A percentile compares a stretch with the other conserved stretches of the same genome.
Conservation (phyloP, 2,888 invertebrate species). For the Synergus gifuensis region DNA sequence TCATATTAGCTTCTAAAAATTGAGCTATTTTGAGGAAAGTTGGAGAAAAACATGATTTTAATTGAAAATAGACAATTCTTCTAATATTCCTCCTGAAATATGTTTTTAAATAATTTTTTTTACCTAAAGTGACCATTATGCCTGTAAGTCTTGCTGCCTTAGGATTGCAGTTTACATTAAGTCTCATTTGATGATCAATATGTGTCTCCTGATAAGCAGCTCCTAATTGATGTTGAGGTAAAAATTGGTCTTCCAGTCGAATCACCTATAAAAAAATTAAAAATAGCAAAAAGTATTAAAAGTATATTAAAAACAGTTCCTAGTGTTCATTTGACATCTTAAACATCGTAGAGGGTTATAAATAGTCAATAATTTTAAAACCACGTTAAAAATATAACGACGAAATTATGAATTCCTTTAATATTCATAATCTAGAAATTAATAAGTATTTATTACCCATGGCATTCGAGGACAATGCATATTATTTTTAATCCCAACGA, state of each 20-base stretch:
- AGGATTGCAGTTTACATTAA: slow-evolving; percentile 59
- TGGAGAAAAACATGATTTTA: background rate
- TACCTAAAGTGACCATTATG: slow-evolving; percentile 81
- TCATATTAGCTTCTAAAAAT: background rate
- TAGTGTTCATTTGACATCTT: background rate
- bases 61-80: background rate
- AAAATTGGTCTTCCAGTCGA: background rate
- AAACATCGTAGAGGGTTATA: background rate
- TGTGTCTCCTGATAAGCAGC: slow-evolving; percentile 59
- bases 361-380: background rate
- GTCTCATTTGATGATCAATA: slow-evolving; percentile 58
- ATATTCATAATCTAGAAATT: background rate
- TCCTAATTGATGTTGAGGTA: slow-evolving; percentile 54
- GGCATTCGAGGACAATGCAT: slow-evolving; percentile 49
- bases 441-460: slow-evolving; percentile 52
- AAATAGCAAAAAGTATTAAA: slow-evolving; percentile 10
- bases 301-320: background rate
- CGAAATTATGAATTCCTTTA: background rate
- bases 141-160: slow-evolving; percentile 79
- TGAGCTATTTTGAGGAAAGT: background rate
- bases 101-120: background rate
- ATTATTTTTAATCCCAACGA: slow-evolving; percentile 39
- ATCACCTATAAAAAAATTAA: background rate
- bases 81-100: background rate
- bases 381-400: background rate